Base-by-base conservation (phyloP, 2,888 invertebrate species). In the Tetrapedia diversipes region DNA sequence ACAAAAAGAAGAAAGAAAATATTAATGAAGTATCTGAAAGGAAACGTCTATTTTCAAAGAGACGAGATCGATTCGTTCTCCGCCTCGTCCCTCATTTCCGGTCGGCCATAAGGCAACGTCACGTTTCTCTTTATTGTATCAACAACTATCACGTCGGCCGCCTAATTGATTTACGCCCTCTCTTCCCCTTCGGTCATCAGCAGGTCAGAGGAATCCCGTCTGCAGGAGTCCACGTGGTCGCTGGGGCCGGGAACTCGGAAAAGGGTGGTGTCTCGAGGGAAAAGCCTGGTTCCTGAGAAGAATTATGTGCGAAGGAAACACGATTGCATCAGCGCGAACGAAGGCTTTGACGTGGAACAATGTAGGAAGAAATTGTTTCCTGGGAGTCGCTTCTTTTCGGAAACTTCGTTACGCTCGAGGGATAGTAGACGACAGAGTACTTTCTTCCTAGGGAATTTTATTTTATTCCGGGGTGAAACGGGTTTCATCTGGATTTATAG, bases 101-200 rank as follows among this genome's bases (percentile, higher is more conserved):
- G 73, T 41, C 53, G 16, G 68, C 61, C 64, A 63, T 43, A 66
- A 77, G 72, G 63, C 74, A 79, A 65, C 77, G 85, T 86, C 87
- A 87, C 87, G 86, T 87, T 72, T 57, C 70, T 65, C 75, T 76
- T 87, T 87, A 89, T 90, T 86, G 81, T 83, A 88, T 89, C 87
- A 88, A 83, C 85, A 73, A 84, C 86, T 85, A 79, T 65, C 63
- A 77, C 59, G 71, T 24, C 69, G 64, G 61, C 24, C 66, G 76
- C 72, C 86, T 88, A 90, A 90, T 90, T 88, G 87, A 88, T 89
- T 90, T 88, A 89, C 78, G 79, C 78, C 77, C 74, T 68, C 78
- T 78, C 77, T 72, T 67, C 76, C 80, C 80, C 80, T 67, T 67
- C 37, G 43, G 64, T 41, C 69, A 66, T 77, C 59, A 56, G 37